Percentiles rank a stretch among this genome's conserved stretches.
Evolutionary conservation across 2,797 vertebrate species (phyloP).

Genomic region (Coreius guichenoti): DNA sequence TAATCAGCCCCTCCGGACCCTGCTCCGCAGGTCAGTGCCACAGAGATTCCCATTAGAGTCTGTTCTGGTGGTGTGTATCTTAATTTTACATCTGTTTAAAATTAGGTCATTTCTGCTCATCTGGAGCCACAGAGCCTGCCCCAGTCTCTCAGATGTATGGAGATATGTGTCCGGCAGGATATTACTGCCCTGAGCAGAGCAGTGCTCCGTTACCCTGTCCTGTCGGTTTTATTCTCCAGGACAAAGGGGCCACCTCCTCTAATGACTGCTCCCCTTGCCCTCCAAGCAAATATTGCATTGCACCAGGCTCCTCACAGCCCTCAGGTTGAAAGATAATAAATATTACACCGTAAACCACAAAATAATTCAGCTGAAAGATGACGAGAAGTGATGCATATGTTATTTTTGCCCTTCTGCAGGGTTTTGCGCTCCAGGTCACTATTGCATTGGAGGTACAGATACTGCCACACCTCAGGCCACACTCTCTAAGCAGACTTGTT

Average conservation of each 20-base stretch:
- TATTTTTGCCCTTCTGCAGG: conserved; percentile 65
- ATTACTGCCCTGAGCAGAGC: conserved; percentile 86
- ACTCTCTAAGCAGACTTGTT: conserved; percentile 72
- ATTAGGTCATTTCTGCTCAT: conserved; percentile 81
- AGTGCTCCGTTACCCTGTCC: conserved; percentile 83
- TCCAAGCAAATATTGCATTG: conserved; percentile 82
- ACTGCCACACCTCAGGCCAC: conserved; percentile 74
- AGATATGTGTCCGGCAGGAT: conserved; percentile 87
- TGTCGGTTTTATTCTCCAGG: conserved; percentile 81
- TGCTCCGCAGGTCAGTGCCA: conserved; percentile 79
- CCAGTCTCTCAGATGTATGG: conserved; percentile 79
- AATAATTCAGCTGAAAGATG: not conserved
- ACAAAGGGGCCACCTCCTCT: conserved; percentile 75
- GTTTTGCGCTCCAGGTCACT: conserved; percentile 82
- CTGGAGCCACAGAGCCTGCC: conserved; percentile 72
- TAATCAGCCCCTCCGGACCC: conserved; percentile 82
- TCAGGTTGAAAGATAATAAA: conserved; percentile 70
- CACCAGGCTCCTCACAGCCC: conserved; percentile 72
- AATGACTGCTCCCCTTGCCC: conserved; percentile 84
- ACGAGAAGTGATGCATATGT: not conserved
- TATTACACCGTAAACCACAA: not conserved
- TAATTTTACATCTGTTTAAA: conserved; percentile 21
- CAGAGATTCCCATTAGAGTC: conserved; percentile 21
- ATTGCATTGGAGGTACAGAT: conserved; percentile 76
- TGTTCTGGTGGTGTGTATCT: conserved; percentile 13